phyloP scores from a whole-genome alignment of 2,888 invertebrate species.

The Ecdyonurus torrentis region DNA sequence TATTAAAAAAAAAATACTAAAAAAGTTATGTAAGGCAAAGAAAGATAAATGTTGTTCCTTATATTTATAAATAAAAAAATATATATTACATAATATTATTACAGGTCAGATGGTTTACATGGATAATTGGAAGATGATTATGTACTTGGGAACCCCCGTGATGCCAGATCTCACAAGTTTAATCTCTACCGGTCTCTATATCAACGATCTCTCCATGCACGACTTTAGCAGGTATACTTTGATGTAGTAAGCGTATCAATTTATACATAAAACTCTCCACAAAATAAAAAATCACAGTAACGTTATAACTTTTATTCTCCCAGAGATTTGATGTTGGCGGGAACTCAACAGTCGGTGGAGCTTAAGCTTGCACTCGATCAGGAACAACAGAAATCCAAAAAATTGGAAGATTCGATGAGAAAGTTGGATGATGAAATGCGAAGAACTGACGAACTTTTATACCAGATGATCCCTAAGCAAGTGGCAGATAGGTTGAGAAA shows the following conservation, averaged over 20 bases:
- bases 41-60: too few species aligned
- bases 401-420: constrained; percentile 89
- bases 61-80: too few species aligned
- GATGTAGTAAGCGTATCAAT: too few species aligned
- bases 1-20: too few species aligned
- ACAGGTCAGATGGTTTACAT: constrained; percentile 97
- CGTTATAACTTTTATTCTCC: constrained; percentile 12
- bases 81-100: too few species aligned
- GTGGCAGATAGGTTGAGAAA: constrained; percentile 85
- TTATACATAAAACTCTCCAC: not conserved
- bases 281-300: not conserved
- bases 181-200: constrained; percentile 83
- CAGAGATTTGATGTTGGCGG: constrained; percentile 87
- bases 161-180: constrained; percentile 90
- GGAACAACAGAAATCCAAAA: constrained; percentile 92
- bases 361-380: constrained; percentile 87
- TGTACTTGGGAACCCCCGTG: constrained; percentile 91
- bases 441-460: constrained; percentile 83
- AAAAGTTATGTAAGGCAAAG: too few species aligned
- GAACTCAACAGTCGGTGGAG: constrained; percentile 94
- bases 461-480: constrained; percentile 98
- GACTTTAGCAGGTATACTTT: constrained; percentile 75
- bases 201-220: constrained; percentile 98
- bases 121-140: constrained; percentile 96
- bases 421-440: constrained; percentile 92